Evolutionary conservation across 2,113 vertebrate genomes (phyloP).

Genomic region (Charina bottae): DNA sequence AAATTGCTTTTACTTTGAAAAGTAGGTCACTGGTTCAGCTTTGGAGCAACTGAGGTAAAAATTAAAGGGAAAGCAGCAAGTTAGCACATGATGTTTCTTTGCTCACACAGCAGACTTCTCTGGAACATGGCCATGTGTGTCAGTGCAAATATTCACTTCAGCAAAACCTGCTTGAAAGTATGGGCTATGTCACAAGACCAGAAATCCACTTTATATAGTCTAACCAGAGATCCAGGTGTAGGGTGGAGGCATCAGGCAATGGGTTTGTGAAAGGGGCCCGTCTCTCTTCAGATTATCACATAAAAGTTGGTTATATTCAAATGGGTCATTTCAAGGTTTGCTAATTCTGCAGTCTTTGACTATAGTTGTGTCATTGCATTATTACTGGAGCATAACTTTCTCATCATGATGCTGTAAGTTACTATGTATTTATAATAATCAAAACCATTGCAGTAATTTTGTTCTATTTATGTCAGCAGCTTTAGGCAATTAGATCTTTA

Average conservation of each 20-base stretch:
- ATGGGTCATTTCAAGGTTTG: neutral
- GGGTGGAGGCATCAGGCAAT: neutral
- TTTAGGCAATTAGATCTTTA: slow-evolving; percentile 33
- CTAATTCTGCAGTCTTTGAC: neutral
- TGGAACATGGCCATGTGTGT: neutral
- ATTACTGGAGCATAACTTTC: slow-evolving; percentile 48
- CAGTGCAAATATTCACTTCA: neutral
- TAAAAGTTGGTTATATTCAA: neutral
- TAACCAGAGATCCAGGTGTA: neutral
- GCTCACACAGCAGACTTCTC: neutral
- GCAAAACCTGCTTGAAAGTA: neutral
- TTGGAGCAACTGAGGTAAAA: neutral
- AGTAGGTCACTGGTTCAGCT: slow-evolving; percentile 3
- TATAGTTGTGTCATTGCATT: slow-evolving; percentile 45
- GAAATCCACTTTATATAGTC: neutral
- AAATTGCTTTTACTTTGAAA: neutral
- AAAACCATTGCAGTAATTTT: slow-evolving; percentile 39
- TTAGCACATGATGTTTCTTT: neutral
- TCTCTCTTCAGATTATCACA: neutral
- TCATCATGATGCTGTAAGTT: neutral
- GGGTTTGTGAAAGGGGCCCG: neutral
- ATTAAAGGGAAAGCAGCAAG: neutral
- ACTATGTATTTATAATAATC: slow-evolving; percentile 39
- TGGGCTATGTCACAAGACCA: neutral
- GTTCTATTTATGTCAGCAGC: slow-evolving; percentile 52